Conservation (phyloP, 2,797 vertebrate genomes). For the Cyclopterus lumpus region DNA sequence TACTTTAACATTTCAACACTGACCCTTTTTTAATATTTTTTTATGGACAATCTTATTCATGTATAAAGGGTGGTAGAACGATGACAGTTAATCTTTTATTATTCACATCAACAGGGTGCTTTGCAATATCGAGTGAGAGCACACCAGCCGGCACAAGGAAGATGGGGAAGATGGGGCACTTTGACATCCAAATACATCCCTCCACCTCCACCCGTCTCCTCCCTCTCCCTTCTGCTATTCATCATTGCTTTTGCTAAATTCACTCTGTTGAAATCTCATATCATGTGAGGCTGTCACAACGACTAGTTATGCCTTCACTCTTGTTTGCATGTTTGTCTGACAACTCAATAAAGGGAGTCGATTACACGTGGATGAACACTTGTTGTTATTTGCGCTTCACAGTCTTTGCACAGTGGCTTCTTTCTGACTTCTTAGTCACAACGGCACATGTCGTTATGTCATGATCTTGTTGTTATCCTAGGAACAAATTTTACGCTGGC, state of each 20-base stretch:
- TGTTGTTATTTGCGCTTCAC: conserved; percentile 47
- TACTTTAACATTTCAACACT: conserved; percentile 17
- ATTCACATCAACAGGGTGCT: conserved; percentile 61
- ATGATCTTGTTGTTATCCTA: not conserved
- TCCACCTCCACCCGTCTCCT: conserved; percentile 53
- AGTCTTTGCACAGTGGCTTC: not conserved
- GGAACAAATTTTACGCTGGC: not conserved
- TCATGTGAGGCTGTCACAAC: conserved; percentile 65
- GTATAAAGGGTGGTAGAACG: conserved; percentile 21
- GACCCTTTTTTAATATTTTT: not conserved
- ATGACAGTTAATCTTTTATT: not conserved
- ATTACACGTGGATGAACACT: conserved; percentile 33
- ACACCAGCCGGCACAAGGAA: conserved; percentile 56
- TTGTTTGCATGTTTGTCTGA: conserved; percentile 76
- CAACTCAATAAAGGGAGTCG: conserved; percentile 71
- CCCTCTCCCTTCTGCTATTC: conserved; percentile 37
- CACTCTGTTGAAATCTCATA: conserved; percentile 54
- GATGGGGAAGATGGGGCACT: conserved; percentile 47
- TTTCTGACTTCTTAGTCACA: not conserved
- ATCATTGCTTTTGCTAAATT: conserved; percentile 45
- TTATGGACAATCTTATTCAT: conserved; percentile 2
- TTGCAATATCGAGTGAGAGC: conserved; percentile 56
- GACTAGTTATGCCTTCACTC: conserved; percentile 60
- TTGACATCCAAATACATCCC: conserved; percentile 43
- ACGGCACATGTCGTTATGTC: not conserved